A percentile compares a stretch with the other conserved stretches of the same genome.
Conservation (phyloP, 2,888 invertebrate genomes). For the Glyphotaelius pellucidus region DNA sequence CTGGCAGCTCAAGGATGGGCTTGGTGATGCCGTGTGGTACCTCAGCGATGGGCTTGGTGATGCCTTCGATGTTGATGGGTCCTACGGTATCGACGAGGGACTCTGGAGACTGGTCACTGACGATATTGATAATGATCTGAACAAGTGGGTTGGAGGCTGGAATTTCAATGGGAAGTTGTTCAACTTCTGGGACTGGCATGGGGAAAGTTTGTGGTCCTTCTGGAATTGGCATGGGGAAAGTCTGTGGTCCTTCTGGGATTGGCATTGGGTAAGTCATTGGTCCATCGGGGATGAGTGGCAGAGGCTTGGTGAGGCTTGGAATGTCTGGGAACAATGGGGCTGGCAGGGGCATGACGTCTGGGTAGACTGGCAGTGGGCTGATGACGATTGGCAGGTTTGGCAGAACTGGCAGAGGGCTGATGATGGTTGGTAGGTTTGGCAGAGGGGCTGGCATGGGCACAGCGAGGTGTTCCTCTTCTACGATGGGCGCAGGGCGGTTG, state of each 20-base stretch:
- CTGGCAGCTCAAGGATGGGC: not conserved
- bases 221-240: conserved; percentile 1
- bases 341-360: not conserved
- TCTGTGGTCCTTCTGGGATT: conserved; percentile 7
- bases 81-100: conserved; percentile 21
- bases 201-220: not conserved
- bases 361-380: not conserved
- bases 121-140: conserved; percentile 59
- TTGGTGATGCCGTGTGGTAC: conserved; percentile 9
- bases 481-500: conserved; percentile 11
- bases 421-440: conserved; percentile 5
- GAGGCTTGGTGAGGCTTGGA: not conserved
- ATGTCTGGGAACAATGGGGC: not conserved
- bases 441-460: conserved; percentile 38
- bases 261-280: not conserved
- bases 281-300: conserved; percentile 13
- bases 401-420: conserved; percentile 25
- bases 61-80: conserved; percentile 11
- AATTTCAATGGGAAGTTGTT: not conserved
- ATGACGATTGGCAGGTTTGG: conserved; percentile 8
- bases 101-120: conserved; percentile 31
- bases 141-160: conserved; percentile 42
- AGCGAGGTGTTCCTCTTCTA: not conserved
- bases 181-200: not conserved
- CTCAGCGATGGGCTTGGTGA: conserved; percentile 19